Evolutionary conservation across 2,888 invertebrate species (phyloP).

Genomic region (Drosophila monieri): DNA sequence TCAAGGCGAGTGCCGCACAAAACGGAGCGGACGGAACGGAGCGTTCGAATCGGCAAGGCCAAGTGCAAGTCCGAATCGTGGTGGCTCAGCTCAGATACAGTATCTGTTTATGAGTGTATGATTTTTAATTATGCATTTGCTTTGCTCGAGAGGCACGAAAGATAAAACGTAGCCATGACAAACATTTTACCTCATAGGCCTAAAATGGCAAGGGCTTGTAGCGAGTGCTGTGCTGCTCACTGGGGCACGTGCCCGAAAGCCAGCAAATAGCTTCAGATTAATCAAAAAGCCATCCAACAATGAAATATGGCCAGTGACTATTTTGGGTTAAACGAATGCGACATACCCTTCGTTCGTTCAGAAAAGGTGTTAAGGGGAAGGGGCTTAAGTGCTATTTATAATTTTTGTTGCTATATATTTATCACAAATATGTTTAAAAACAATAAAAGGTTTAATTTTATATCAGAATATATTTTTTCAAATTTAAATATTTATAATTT

Average conservation of each 20-base stretch:
- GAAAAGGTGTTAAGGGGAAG: background rate
- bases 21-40: constrained; percentile 32
- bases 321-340: background rate
- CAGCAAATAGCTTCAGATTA: constrained; percentile 21
- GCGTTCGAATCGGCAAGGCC: constrained; percentile 59
- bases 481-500: background rate
- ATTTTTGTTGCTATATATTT: no score
- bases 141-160: constrained; percentile 36
- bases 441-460: no score
- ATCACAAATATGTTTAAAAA: no score
- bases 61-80: constrained; percentile 65
- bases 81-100: constrained; percentile 41
- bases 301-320: constrained; percentile 24
- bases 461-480: background rate
- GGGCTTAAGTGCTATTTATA: no score
- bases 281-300: constrained; percentile 21
- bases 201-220: constrained; percentile 41
- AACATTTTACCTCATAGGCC: constrained; percentile 46
- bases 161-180: constrained; percentile 38
- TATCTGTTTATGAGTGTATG: constrained; percentile 8
- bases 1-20: constrained; percentile 53
- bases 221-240: background rate
- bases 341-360: constrained; percentile 3
- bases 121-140: constrained; percentile 44
- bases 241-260: constrained; percentile 30